Evolutionary conservation across 2,797 vertebrate genomes (phyloP), one percentile per base, ranked within the genome.

Genomic region (Phataginus tricuspis): DNA sequence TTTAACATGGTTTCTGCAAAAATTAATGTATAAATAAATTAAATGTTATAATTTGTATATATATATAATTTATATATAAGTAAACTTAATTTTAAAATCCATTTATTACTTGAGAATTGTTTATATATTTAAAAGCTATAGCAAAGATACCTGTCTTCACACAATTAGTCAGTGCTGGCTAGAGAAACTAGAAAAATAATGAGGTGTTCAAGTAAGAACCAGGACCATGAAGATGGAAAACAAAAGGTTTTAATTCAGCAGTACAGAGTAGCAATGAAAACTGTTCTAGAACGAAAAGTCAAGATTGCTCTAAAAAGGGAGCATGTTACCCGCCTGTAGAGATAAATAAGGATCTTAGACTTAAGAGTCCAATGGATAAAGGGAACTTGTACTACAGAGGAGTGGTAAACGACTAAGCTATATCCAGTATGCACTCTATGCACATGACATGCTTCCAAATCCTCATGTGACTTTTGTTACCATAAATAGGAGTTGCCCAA

Each of bases 31-130:
- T 51, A 85, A 80, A 49, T 90, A 72, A 92, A 79, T n/a, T 95
- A 49, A 45, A 85, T 72, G 55, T 79, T 88, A 42, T 25, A 79
- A 75, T 66, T 51, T 53, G 42, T n/a, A n/a, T 57, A 74, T 55
- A 61, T 34, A 39, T 84, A 84, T n/a, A 53, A 72, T 37, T 74
- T 63, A 87, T 25, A 61, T 53, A 15, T 64, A 37, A 88, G 88
- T 64, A 75, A 53, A 89, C 68, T 69, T 39, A 91, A 75, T 42
- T 96, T 90, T 74, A 49, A 92, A 93, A 85, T 86, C 42, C 61
- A 83, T 53, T 86, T 86, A 77, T 61, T 95, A 96, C 55, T 91
- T 95, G 49, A 91, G 45, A 64, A 90, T 14, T 94, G 19, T 78
- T 39, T 91, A 51, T 34, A 72, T 87, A 91, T 55, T 92, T 96